phyloP scores from a whole-genome alignment of 2,797 vertebrate genomes.

The Epinephelus coioides region DNA sequence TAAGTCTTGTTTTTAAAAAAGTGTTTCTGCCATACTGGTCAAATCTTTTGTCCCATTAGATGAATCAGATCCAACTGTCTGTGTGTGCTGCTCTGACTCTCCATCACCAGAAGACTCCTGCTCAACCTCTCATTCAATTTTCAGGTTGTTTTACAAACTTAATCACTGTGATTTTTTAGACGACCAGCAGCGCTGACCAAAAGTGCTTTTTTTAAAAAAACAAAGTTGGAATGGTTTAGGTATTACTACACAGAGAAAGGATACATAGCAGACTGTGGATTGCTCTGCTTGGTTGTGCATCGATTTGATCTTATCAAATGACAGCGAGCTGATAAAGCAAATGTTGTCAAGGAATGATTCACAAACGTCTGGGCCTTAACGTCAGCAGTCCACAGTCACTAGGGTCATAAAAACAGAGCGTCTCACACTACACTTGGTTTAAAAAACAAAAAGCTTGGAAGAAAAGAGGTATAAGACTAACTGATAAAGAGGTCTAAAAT shows the following conservation, averaged over 20 bases:
- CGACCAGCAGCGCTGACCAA: conserved; percentile 89
- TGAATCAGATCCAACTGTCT: conserved; percentile 30
- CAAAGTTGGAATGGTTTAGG: conserved; percentile 91
- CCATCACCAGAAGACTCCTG: conserved; percentile 80
- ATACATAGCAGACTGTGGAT: conserved; percentile 79
- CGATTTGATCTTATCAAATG: conserved; percentile 81
- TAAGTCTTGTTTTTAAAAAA: conserved; percentile 20
- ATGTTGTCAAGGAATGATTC: conserved; percentile 65
- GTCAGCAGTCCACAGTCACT: conserved; percentile 84
- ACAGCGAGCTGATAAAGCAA: conserved; percentile 86
- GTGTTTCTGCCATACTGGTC: conserved; percentile 21
- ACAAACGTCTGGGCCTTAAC: conserved; percentile 70
- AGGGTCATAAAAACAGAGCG: conserved; percentile 79
- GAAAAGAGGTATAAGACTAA: conserved; percentile 88
- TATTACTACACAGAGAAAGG: conserved; percentile 65
- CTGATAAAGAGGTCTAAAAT: conserved; percentile 78
- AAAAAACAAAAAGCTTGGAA: conserved; percentile 84
- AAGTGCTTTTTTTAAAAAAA: conserved; percentile 92
- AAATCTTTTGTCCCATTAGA: conserved; percentile 25
- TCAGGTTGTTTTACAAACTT: conserved; percentile 77
- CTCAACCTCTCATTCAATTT: conserved; percentile 83
- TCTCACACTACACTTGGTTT: conserved; percentile 84
- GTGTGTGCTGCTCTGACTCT: conserved; percentile 53
- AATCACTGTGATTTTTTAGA: conserved; percentile 69
- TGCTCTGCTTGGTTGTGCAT: conserved; percentile 77